These are phyloP conservation scores for Falco berigora DNA, from an alignment of 2,797 vertebrate species.

Conservation along the genomic window DNA sequence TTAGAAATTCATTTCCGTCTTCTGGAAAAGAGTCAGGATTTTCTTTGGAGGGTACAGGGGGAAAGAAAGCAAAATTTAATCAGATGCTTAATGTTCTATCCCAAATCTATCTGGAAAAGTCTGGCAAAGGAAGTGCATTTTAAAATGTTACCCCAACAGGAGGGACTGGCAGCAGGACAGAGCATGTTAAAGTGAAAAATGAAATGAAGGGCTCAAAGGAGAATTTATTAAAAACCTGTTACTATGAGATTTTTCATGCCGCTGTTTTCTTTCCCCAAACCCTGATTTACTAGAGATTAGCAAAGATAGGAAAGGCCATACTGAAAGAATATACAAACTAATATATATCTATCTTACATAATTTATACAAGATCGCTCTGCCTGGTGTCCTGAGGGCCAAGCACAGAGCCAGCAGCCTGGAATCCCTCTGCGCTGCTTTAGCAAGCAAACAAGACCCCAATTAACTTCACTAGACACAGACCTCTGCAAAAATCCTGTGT, in stretches of 20 bases:
- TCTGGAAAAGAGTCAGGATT: background rate
- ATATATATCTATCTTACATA: background rate
- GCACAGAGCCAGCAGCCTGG: background rate
- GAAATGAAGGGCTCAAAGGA: background rate
- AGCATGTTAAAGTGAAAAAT: background rate
- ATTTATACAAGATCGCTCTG: background rate
- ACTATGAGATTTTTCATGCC: background rate
- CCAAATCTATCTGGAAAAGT: background rate
- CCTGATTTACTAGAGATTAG: background rate
- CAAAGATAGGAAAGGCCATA: background rate
- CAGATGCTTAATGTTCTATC: background rate
- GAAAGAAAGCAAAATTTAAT: background rate
- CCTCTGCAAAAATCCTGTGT: background rate
- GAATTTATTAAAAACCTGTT: background rate
- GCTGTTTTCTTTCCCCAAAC: background rate
- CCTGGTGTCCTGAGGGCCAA: background rate
- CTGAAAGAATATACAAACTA: background rate
- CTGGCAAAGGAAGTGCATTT: background rate
- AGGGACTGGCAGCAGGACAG: background rate
- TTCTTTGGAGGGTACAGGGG: background rate
- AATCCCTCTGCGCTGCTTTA: background rate
- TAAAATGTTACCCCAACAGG: background rate
- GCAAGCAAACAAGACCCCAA: background rate
- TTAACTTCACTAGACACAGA: background rate
- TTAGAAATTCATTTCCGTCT: background rate